Conservation (phyloP, 1,140 invertebrate species). For the Lordiphosa clarofinis region DNA sequence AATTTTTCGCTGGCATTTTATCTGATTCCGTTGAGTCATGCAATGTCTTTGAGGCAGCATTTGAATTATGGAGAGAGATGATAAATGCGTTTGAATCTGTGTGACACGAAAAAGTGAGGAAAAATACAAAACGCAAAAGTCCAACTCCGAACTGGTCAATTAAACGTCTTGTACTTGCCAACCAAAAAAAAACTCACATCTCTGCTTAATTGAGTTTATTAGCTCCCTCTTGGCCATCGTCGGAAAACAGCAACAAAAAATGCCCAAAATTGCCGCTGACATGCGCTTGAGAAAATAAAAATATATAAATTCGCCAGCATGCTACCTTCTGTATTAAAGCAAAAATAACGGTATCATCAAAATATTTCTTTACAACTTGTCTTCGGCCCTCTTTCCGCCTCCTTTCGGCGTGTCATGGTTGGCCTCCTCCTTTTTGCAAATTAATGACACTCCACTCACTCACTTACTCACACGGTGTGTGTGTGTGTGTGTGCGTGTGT, state of each 20-base stretch:
- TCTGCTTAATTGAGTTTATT: constrained; percentile 75
- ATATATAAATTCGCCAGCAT: constrained; percentile 56
- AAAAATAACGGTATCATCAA: constrained; percentile 70
- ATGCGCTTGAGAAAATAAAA: constrained; percentile 58
- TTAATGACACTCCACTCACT: constrained; percentile 68
- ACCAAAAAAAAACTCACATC: constrained; percentile 11
- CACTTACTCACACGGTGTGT: constrained; percentile 9
- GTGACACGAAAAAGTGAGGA: constrained; percentile 28
- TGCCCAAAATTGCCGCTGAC: constrained; percentile 40
- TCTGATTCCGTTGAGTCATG: constrained; percentile 73
- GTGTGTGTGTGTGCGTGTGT: constrained; percentile 16
- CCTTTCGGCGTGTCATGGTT: constrained; percentile 52
- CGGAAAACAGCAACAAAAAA: constrained; percentile 14
- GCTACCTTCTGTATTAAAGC: constrained; percentile 42
- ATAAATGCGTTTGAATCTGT: constrained; percentile 68
- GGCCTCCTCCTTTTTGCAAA: constrained; percentile 51
- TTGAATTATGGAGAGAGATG: constrained; percentile 77
- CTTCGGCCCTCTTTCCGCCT: constrained; percentile 42
- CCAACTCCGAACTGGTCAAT: constrained; percentile 51
- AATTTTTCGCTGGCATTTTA: constrained; percentile 61
- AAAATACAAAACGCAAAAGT: constrained; percentile 28
- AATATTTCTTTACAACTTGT: constrained; percentile 69
- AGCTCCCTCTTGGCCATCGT: constrained; percentile 30
- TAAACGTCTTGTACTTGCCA: constrained; percentile 57
- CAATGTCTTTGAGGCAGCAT: constrained; percentile 57